Base-by-base conservation (phyloP, 2,888 invertebrate species). In the Oasisia sp. region DNA sequence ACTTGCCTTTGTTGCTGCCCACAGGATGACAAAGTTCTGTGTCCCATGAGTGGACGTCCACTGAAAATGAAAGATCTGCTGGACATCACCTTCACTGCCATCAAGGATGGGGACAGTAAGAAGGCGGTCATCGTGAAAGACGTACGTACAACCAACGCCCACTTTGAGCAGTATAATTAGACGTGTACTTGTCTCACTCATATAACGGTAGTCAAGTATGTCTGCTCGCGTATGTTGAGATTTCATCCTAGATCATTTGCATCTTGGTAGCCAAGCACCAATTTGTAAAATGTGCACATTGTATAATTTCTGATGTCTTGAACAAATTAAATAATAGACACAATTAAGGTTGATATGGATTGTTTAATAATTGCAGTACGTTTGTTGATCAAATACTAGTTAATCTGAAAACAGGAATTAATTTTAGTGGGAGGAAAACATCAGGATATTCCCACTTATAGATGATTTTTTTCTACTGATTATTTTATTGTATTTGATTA, bases 1-100 rank as follows among this genome's bases (percentile, higher is more conserved):
- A 58, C 5, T 14, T 19, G 19, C 9, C 45, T 45, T 74, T 14
- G 5, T n/a, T 74, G 74, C 7, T 32, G 38, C 32, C 50, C 92
- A 9, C 93, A 97, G 97, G 97, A 97, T 94, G 97, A 97, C 94
- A 97, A 97, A 92, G 97, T 99, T 58, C 97, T 97, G 91, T 98
- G 98, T 95, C 99, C 99, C 0, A 97, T 99, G 95, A 98, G 98
- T 94, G 97, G 98, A 0, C 98, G 97, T 95, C 98, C 98, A 4
- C 96, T 99, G 38, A 98, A 98, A 96, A 97, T 98, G 95, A 99
- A 99, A 95, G 99, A 99, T 96, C 97, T 99, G 74, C 98, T 99
- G 94, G 97, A 98, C 94, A 98, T 99, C 0, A 98, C 98, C 95
- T 99, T 99, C 97, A 99, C 98, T 0, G 97, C 98, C 93, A 98